Evolutionary conservation across 2,113 vertebrate species (phyloP), one percentile per base, ranked within the genome.

Genomic region (Oreotrochilus melanogaster): DNA sequence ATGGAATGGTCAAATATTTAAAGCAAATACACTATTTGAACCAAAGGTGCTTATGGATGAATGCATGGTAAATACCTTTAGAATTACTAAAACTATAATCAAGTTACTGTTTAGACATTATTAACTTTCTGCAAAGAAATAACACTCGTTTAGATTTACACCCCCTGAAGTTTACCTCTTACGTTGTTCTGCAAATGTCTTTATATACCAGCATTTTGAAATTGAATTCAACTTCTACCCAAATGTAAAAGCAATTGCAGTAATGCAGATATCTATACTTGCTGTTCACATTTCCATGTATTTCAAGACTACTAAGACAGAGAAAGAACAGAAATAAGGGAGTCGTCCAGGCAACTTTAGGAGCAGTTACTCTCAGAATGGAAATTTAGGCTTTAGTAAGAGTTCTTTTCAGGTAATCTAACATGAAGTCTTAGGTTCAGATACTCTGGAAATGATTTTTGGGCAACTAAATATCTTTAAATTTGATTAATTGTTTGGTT

Each of bases 1-100:
- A 93, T 99, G 99, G 99, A 99, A 99, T 21, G 99, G 99, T 67
- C 98, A 99, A 89, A 98, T 98, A 76, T 99, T 99, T 97, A 98
- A 99, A 98, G 98, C 98, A 98, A 97, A 98, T 89, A 97, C 98
- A 3, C 94, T 98, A 95, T 98, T 98, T 98, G 98, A 99, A 98
- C 99, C 99, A 25, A 96, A 98, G 66, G 97, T 99, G 87, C 97
- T 99, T 93, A 97, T 97, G 96, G 98, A 99, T 85, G 98, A 99
- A 91, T 99, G 99, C 98, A 98, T 98, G 99, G 99, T 99, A 98
- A 98, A 94, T 72, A 37, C 18, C 60, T 50, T 80, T 76, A 65
- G 60, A 72, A 39, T 79, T 92, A 50, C 75, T 96, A 19, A 79
- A 47, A 80, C 2, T 1, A 14, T 39, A 65, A 39, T n/a, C 48